Base-by-base conservation (phyloP, 2,797 vertebrate species). In the Gymnothorax reevesii region DNA sequence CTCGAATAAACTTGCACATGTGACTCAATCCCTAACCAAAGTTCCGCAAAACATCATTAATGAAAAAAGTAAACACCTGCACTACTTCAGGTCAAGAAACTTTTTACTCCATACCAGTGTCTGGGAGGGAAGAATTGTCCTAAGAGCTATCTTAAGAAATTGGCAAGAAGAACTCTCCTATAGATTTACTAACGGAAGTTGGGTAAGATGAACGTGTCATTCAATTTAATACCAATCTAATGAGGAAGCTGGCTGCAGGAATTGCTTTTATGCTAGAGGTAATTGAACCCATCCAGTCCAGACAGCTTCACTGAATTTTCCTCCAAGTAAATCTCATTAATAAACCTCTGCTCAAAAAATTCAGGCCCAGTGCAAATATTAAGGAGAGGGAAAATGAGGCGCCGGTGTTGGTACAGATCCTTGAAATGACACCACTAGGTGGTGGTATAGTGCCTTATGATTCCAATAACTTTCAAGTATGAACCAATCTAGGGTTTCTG, bases 181-280 rank as follows among this genome's bases (percentile, higher is more conserved):
- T 79, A 54, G 8, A 79, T 79, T 79, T 49, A 22, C 49, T 22
- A 79, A 49, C 33, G 42, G 75, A 79, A 52, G 75, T 17, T 5
- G 75, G 2, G 20, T 49, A 79, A 33, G 75, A 79, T 79, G 27
- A 75, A 79, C 49, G 75, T 22, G 75, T 79, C 75, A 54, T 52
- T 49, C 17, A 79, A 79, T 15, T 52, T 79, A 79, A 79, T 79
- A 79, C 75, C 42, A 79, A 79, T 79, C 33, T 42, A 52, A 7
- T 7, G 12, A 52, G 73, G 73, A 20, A 79, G 42, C 42, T 33
- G 33, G 75, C 42, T 6, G 42, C 42, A 52, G 15, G 15, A 52
- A 77, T 20, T 15, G 75, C 75, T 49, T 79, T 52, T 42, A 77
- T 17, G 73, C 42, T 52, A 49, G 15, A 77, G 10, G 17, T 7